Evolutionary conservation across 2,888 invertebrate species (phyloP).

Genomic region (Cheilosia vernalis): DNA sequence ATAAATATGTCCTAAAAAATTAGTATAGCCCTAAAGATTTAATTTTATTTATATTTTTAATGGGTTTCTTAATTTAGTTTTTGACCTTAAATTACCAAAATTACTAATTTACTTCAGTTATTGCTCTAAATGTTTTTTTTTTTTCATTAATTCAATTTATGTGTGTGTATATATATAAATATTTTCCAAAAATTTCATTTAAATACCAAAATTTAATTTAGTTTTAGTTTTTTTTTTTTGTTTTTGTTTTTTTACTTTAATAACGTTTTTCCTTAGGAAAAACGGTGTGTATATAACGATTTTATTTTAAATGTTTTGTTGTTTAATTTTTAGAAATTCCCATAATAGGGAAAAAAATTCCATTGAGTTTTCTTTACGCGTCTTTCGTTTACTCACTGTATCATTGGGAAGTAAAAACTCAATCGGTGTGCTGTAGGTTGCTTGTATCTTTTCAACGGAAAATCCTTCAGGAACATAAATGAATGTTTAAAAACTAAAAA

Average conservation of each 20-base stretch:
- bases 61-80: conserved; percentile 34
- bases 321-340: conserved; percentile 39
- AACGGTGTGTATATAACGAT: conserved; percentile 73
- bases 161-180: conserved; percentile 83
- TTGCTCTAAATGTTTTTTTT: conserved; percentile 80
- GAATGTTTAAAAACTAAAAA: conserved; percentile 54
- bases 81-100: conserved; percentile 73
- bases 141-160: conserved; percentile 79
- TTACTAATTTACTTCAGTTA: conserved; percentile 73
- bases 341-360: conserved; percentile 54
- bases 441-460: conserved; percentile 33
- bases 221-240: conserved; percentile 81
- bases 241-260: conserved; percentile 77
- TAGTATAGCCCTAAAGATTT: conserved; percentile 67
- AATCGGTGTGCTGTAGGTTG: conserved; percentile 32
- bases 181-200: conserved; percentile 85
- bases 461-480: conserved; percentile 72
- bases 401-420: conserved; percentile 40
- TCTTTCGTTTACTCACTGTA: conserved; percentile 41
- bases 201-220: conserved; percentile 85
- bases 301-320: conserved; percentile 34
- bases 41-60: conserved; percentile 60
- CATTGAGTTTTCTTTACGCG: conserved; percentile 24
- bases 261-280: conserved; percentile 74
- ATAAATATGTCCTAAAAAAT: conserved; percentile 51